Percentiles rank a stretch among this genome's conserved stretches.
These are phyloP conservation scores for Albula goreensis DNA, from an alignment of 2,113 vertebrate species.

Conservation along the genomic window DNA sequence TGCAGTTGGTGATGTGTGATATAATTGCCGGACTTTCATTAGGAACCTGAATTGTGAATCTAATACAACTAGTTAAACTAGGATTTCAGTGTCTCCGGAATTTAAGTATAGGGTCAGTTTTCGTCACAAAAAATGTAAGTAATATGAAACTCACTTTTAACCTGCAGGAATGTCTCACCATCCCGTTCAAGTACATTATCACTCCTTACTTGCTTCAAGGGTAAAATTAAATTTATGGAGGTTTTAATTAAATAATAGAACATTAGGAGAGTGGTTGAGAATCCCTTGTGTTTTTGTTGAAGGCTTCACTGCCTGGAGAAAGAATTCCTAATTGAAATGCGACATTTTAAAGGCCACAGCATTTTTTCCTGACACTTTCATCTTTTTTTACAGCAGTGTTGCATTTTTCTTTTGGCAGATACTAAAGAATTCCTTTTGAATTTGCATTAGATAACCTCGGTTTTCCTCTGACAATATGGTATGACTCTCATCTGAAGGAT, in stretches of 20 bases:
- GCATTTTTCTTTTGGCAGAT: neutral
- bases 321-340: constrained; percentile 52
- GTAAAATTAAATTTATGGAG: constrained; percentile 45
- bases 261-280: constrained; percentile 41
- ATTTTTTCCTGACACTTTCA: constrained; percentile 13
- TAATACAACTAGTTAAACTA: too few species aligned
- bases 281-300: constrained; percentile 40
- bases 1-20: neutral
- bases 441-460: constrained; percentile 33
- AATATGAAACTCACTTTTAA: neutral
- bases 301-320: constrained; percentile 31
- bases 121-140: neutral
- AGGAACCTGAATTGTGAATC: too few species aligned
- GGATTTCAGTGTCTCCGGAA: too few species aligned
- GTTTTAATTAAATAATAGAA: constrained; percentile 53
- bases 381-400: constrained; percentile 39
- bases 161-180: neutral
- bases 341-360: constrained; percentile 22
- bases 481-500: neutral
- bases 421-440: constrained; percentile 35
- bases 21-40: neutral
- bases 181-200: constrained; percentile 13
- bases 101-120: neutral
- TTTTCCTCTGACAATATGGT: neutral
- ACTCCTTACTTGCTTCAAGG: constrained; percentile 36